These are phyloP conservation scores for Brachyptera putata DNA, from an alignment of 2,888 invertebrate genomes.

Conservation along the genomic window DNA sequence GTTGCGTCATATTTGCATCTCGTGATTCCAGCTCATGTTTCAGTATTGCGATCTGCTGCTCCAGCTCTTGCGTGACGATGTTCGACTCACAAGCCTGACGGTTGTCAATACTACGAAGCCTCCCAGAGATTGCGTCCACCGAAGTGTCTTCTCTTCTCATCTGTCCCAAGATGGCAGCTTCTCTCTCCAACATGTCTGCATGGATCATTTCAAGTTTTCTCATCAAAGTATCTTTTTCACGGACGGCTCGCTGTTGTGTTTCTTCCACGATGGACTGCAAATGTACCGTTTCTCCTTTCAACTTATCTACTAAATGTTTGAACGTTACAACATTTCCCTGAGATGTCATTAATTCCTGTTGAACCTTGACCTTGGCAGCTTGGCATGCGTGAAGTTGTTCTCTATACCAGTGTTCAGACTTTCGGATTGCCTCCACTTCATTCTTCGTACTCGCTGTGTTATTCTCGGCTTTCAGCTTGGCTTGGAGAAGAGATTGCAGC, in stretches of 20 bases:
- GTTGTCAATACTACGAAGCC: constrained; percentile 42
- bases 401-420: constrained; percentile 46
- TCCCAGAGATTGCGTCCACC: constrained; percentile 40
- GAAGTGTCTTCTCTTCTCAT: constrained; percentile 42
- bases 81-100: constrained; percentile 36
- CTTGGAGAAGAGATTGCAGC: constrained; percentile 43
- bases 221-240: constrained; percentile 46
- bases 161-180: constrained; percentile 43
- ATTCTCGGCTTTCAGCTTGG: constrained; percentile 43
- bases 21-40: constrained; percentile 42
- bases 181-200: constrained; percentile 48
- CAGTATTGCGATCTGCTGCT: constrained; percentile 41
- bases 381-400: constrained; percentile 45
- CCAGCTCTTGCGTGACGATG: constrained; percentile 41
- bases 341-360: constrained; percentile 38
- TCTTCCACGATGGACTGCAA: constrained; percentile 42
- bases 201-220: constrained; percentile 47
- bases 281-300: constrained; percentile 42
- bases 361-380: constrained; percentile 23
- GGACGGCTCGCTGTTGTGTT: constrained; percentile 44
- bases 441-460: constrained; percentile 41
- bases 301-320: constrained; percentile 41
- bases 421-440: constrained; percentile 43
- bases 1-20: constrained; percentile 39
- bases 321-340: constrained; percentile 40